Percentiles rank a stretch among this genome's conserved stretches.
These are phyloP conservation scores for Lophius americanus DNA, from an alignment of 2,797 vertebrate genomes.

Conservation along the genomic window DNA sequence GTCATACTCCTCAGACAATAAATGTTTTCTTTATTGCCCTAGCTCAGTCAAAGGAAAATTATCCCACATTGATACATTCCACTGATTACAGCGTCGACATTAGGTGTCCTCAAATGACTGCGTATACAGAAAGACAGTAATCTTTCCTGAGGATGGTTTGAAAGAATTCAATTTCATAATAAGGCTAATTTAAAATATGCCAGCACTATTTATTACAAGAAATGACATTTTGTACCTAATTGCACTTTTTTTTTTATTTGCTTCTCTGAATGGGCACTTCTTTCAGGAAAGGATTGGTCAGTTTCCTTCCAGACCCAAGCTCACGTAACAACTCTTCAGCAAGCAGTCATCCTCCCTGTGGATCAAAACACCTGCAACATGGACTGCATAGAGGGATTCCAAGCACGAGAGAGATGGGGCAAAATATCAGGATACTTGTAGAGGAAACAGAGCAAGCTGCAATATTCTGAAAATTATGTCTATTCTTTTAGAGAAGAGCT, in stretches of 20 bases:
- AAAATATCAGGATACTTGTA: constrained; percentile 31
- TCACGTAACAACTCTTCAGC: constrained; percentile 30
- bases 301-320: constrained; percentile 25
- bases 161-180: constrained; percentile 9
- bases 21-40: constrained; percentile 42
- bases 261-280: constrained; percentile 11
- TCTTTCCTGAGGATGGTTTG: constrained; percentile 3
- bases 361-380: constrained; percentile 48
- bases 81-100: constrained; percentile 26
- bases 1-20: constrained; percentile 2
- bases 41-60: constrained; percentile 36
- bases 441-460: constrained; percentile 4
- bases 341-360: constrained; percentile 26
- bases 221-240: neutral
- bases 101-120: constrained; percentile 26
- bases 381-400: constrained; percentile 37
- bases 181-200: neutral
- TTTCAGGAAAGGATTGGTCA: constrained; percentile 54
- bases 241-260: constrained; percentile 4
- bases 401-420: constrained; percentile 27
- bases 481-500: constrained; percentile 9
- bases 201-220: neutral
- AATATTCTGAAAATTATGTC: constrained; percentile 33
- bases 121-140: constrained; percentile 3
- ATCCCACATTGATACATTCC: constrained; percentile 27